phyloP scores from a whole-genome alignment of 2,888 invertebrate genomes.

The Sialis lutaria region DNA sequence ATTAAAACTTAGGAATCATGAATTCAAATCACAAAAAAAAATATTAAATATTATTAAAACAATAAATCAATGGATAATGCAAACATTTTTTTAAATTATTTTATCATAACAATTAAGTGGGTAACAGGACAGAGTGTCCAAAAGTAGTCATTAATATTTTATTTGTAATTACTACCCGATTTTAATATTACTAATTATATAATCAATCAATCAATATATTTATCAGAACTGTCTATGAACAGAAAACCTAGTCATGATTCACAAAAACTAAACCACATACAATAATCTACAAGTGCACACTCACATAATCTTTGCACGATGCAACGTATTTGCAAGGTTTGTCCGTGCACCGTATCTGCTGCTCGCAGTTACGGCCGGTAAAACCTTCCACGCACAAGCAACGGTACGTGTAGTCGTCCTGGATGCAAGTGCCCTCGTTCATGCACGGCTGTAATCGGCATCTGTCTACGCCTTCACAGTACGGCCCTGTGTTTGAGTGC shows the following conservation, averaged over 20 bases:
- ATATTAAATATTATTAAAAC: no score
- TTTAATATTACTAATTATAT: background rate
- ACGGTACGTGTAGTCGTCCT: constrained; percentile 15
- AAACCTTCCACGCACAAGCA: constrained; percentile 27
- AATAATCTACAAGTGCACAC: constrained; percentile 19
- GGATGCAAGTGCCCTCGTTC: constrained; percentile 32
- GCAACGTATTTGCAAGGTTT: constrained; percentile 42
- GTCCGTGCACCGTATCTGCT: constrained; percentile 29
- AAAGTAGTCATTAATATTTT: background rate
- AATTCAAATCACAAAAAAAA: no score
- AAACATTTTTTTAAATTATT: no score
- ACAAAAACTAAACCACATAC: background rate
- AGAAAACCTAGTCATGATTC: background rate
- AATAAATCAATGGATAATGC: no score
- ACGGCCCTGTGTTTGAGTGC: constrained; percentile 14
- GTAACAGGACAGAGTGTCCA: background rate
- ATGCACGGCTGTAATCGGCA: constrained; percentile 26
- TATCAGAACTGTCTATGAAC: no score
- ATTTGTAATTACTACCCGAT: background rate
- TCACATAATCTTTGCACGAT: constrained; percentile 44
- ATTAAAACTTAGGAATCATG: no score
- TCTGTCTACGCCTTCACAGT: constrained; percentile 18
- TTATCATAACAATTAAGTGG: background rate
- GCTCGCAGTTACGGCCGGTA: constrained; percentile 18
- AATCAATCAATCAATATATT: no score